phyloP scores from a whole-genome alignment of 2,888 invertebrate genomes.

The Odontocerum albicorne region DNA sequence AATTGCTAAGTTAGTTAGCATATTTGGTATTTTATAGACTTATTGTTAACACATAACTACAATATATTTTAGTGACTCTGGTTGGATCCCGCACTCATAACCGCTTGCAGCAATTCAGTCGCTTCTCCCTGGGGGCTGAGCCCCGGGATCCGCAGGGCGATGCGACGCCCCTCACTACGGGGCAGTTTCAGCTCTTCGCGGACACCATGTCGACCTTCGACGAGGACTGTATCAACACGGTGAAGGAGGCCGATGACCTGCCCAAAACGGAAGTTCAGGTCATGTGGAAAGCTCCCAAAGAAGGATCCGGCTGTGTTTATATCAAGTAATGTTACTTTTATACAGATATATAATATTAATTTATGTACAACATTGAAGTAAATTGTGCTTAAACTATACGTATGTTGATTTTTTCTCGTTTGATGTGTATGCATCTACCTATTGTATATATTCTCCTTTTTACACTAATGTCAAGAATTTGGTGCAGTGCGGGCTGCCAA shows the following conservation, averaged over 20 bases:
- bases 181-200: slow-evolving; percentile 57
- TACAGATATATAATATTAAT: neutral
- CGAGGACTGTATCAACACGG: slow-evolving; percentile 82
- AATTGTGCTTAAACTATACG: too few relatives aligned
- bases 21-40: neutral
- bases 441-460: too few relatives aligned
- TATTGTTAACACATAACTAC: too few relatives aligned
- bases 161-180: slow-evolving; percentile 45
- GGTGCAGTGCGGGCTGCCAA: too few relatives aligned
- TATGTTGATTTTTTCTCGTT: too few relatives aligned
- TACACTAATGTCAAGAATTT: too few relatives aligned
- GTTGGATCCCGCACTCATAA: slow-evolving; percentile 67
- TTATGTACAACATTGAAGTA: too few relatives aligned
- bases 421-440: too few relatives aligned
- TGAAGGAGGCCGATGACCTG: slow-evolving; percentile 76
- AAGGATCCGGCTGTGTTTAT: slow-evolving; percentile 83
- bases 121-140: slow-evolving; percentile 77
- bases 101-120: slow-evolving; percentile 73
- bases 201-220: slow-evolving; percentile 69
- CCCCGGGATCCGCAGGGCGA: slow-evolving; percentile 55
- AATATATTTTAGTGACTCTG: slow-evolving; percentile 62
- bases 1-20: neutral
- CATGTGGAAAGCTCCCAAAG: slow-evolving; percentile 87
- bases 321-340: slow-evolving; percentile 64
- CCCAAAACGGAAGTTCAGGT: slow-evolving; percentile 84